A percentile compares a stretch with the other conserved stretches of the same genome.
phyloP scores from a whole-genome alignment of 2,113 vertebrate genomes.

The Peromyscus californicus region DNA sequence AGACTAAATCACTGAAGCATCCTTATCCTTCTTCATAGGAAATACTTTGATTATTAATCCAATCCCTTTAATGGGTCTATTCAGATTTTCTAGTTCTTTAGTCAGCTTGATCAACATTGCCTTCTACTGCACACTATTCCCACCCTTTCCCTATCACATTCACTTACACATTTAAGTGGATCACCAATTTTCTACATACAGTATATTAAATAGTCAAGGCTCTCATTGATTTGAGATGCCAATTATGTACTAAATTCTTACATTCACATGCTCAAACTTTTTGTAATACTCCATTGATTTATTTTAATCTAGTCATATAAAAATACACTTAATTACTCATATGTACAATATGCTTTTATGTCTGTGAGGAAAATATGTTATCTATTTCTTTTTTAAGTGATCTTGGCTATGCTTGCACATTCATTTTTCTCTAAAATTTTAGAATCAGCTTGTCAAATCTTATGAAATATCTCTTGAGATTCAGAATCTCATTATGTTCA shows the following conservation, averaged over 20 bases:
- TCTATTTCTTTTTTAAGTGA: conserved; percentile 48
- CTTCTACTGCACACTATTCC: neutral
- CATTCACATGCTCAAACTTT: neutral
- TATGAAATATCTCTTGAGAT: neutral
- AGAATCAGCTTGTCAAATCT: conserved; percentile 32
- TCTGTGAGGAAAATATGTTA: neutral
- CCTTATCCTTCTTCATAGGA: conserved; percentile 1
- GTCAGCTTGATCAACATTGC: neutral
- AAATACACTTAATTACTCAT: conserved; percentile 48
- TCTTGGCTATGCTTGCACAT: conserved; percentile 19
- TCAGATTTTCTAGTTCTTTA: conserved; percentile 1
- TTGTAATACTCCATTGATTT: conserved; percentile 7
- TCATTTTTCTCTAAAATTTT: conserved; percentile 54
- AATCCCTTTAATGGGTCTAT: conserved; percentile 1
- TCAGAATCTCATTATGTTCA: conserved; percentile 25
- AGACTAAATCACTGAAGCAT: neutral
- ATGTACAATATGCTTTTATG: conserved; percentile 39
- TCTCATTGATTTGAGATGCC: conserved; percentile 36
- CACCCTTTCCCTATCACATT: neutral
- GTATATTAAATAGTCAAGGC: neutral
- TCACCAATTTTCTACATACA: conserved; percentile 10
- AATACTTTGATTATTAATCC: neutral
- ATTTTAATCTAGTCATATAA: conserved; percentile 48
- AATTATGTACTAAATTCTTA: conserved; percentile 33
- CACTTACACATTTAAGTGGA: conserved; percentile 44